Conservation (phyloP, 2,113 vertebrate genomes). For the Prunella fulvescens region DNA sequence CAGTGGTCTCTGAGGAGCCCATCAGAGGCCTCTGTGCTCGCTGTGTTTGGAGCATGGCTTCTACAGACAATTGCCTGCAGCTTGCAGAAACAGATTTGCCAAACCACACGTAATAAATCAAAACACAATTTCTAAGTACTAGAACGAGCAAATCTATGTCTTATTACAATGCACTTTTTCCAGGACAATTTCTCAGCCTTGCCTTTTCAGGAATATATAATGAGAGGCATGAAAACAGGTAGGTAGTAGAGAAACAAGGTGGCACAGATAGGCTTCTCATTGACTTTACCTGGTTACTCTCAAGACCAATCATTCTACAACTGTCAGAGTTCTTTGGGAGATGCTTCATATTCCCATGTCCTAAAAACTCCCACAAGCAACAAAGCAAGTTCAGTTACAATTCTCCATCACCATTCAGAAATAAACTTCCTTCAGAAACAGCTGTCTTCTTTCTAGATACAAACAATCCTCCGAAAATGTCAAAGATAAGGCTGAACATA, state of each 20-base stretch:
- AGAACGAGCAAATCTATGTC: neutral
- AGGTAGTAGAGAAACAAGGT: neutral
- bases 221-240: neutral
- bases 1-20: neutral
- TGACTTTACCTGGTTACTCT: neutral
- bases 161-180: neutral
- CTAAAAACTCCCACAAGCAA: neutral
- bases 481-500: neutral
- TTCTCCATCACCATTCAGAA: neutral
- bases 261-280: neutral
- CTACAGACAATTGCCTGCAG: constrained; percentile 39
- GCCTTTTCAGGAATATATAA: neutral
- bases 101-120: constrained; percentile 58
- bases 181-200: neutral
- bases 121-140: constrained; percentile 44
- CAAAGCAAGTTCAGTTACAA: neutral
- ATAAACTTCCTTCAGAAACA: constrained; percentile 31
- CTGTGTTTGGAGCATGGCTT: neutral
- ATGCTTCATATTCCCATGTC: neutral
- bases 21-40: neutral
- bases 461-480: neutral
- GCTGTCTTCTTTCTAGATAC: neutral
- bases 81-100: constrained; percentile 33
- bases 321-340: neutral
- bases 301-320: neutral